Base-by-base conservation (phyloP, 2,888 invertebrate genomes). In the Autographa gamma region DNA sequence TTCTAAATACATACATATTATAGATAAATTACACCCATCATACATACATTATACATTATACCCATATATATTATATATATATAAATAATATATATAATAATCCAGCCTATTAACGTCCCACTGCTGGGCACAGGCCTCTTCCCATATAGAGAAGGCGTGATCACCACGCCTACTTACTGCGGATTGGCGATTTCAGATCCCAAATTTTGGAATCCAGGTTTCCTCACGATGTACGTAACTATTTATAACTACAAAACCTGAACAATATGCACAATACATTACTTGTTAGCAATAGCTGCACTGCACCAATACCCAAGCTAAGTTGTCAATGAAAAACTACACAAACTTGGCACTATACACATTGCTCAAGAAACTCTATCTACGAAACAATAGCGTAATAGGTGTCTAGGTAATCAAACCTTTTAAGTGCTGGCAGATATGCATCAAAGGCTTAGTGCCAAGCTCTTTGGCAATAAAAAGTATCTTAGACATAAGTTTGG, bases 381-480 rank as follows among this genome's bases (percentile, higher is more conserved):
- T 11, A 32, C 32, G 32, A n/a, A 62, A 43, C 34, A 38, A 59
- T 31, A 19, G 41, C 58, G 9, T 59, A 60, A 69, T 66, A 66
- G 48, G 48, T 60, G 72, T 66, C 61, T 58, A 34, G 19, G 8
- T 63, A 31, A 71, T 64, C 41, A 75, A 60, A 60, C 32, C 31
- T 31, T 54, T 73, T 64, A 69, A 69, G 60, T 67, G 13, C 59
- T 79, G 77, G 80, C 80, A 69, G 19, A 60, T 38, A 58, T 41
- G 38, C 25, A 48, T 43, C 31, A 18, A 34, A 16, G 18, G 60
- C 9, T 62, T 65, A 34, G 73, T 79, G 79, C 79, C 80, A 79
- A 69, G 64, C 60, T 76, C 14, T 73, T 64, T 66, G 59, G 48
- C 56, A 67, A 68, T 56, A 80, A 76, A 79, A 63, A n/a, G 0